Conservation (phyloP, 2,888 invertebrate genomes). For the Gibbula magus region DNA sequence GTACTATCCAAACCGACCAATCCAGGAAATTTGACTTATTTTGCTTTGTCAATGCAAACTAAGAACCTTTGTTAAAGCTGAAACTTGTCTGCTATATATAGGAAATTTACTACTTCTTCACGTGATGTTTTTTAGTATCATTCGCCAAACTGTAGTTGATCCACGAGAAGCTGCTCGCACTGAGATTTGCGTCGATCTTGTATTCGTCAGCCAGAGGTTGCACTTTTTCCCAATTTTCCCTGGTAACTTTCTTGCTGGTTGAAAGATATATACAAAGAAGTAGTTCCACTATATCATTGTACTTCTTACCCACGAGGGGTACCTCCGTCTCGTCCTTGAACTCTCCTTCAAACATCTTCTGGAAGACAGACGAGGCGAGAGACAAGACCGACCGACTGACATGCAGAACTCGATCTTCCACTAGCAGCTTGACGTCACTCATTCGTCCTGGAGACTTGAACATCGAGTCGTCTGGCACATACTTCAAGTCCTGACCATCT, state of each 20-base stretch:
- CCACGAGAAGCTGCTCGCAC: background rate
- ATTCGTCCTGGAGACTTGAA: background rate
- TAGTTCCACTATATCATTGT: background rate
- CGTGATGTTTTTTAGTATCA: background rate
- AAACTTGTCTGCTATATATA: background rate
- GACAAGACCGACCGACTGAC: background rate
- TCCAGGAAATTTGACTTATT: background rate
- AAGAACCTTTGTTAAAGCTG: background rate
- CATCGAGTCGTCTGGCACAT: background rate
- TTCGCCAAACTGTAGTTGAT: background rate
- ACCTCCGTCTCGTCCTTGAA: background rate
- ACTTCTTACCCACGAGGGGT: background rate
- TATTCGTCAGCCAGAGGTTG: constrained; percentile 1
- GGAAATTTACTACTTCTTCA: background rate
- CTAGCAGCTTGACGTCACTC: background rate
- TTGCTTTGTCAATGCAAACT: background rate
- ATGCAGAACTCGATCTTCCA: background rate
- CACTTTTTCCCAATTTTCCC: background rate
- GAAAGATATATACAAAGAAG: background rate
- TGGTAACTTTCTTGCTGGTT: background rate
- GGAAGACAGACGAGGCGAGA: background rate
- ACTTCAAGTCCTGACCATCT: too few species aligned
- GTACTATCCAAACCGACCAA: background rate
- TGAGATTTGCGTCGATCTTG: background rate
- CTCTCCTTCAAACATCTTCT: background rate